Base-by-base conservation (phyloP, 2,888 invertebrate genomes). In the Drosophila nr. fundita region DNA sequence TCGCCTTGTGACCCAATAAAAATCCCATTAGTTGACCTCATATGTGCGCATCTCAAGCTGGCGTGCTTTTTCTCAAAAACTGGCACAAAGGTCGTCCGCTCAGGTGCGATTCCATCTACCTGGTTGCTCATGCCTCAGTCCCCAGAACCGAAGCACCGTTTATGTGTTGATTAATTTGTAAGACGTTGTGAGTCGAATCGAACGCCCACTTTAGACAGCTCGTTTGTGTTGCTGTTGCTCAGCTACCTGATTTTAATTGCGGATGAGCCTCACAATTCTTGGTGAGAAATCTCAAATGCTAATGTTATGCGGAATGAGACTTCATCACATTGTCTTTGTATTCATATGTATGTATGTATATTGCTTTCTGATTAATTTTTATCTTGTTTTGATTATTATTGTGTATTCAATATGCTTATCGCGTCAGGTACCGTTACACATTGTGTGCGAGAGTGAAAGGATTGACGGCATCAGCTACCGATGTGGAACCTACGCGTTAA, bases 141-240 rank as follows among this genome's bases (percentile, higher is more conserved):
- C 48, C 54, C 53, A 36, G 27, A 63, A 36, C 58, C 54, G 53
- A 64, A 67, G 40, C 58, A 55, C 50, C 71, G 74, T 79, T 89
- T 79, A 79, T 59, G 88, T 87, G 90, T 82, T 87, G 87, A 85
- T 85, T 85, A 85, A 85, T 85, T 85, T 89, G 80, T 87, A 74
- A 79, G 60, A 87, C 71, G 67, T 73, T 87, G 74, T 70, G 50
- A 81, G 71, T 49, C 54, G 57, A 30, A 78, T 65, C 32, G 64
- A 57, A 81, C 85, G 80, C 85, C 90, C 76, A 89, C 85, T 53
- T 55, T 53, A 45, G 53, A 48, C 76, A 72, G 32, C 49, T 50
- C 52, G 58, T 72, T 78, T 27, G 64, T 66, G 54, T 34, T 53
- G 54, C 58, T 24, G 64, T 38, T 50, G 58, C 53, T 78, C 69